Percentiles rank a stretch among this genome's conserved stretches.
Conservation (phyloP, 2,888 invertebrate genomes). For the Macropis europaea region DNA sequence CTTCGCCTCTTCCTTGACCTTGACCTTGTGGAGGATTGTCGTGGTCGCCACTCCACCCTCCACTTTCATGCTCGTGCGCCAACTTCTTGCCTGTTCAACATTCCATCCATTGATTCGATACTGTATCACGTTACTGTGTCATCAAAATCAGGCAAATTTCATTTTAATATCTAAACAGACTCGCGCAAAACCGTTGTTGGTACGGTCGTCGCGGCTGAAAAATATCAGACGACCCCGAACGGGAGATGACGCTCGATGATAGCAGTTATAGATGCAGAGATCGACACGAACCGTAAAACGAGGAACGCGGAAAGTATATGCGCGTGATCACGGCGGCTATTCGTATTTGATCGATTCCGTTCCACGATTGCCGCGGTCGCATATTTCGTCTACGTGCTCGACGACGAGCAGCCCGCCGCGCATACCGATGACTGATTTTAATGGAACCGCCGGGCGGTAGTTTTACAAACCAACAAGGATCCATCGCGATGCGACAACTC, state of each 20-base stretch:
- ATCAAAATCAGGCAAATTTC: no score
- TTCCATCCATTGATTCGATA: slow-evolving; percentile 18
- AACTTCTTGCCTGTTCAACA: slow-evolving; percentile 49
- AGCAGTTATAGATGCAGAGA: slow-evolving; percentile 1
- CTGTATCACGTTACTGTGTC: neutral
- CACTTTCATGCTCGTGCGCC: slow-evolving; percentile 73
- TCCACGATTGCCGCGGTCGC: slow-evolving; percentile 57
- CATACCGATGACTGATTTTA: slow-evolving; percentile 75
- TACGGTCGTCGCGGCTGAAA: no score
- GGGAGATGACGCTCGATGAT: no score
- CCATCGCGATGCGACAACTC: slow-evolving; percentile 38
- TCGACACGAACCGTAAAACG: slow-evolving; percentile 1
- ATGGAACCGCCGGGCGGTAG: slow-evolving; percentile 61
- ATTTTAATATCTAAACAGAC: no score
- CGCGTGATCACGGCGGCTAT: slow-evolving; percentile 47
- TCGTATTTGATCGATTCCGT: slow-evolving; percentile 75
- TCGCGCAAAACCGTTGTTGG: no score
- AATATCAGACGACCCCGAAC: no score
- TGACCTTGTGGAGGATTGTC: slow-evolving; percentile 72
- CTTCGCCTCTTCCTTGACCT: slow-evolving; percentile 77
- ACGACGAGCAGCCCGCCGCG: slow-evolving; percentile 55
- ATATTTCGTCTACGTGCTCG: slow-evolving; percentile 73
- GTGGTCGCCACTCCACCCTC: slow-evolving; percentile 69
- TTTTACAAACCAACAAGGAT: slow-evolving; percentile 62
- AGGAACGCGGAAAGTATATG: slow-evolving; percentile 19